Conservation (phyloP, 2,113 vertebrate species). For the Pygoscelis adeliae region DNA sequence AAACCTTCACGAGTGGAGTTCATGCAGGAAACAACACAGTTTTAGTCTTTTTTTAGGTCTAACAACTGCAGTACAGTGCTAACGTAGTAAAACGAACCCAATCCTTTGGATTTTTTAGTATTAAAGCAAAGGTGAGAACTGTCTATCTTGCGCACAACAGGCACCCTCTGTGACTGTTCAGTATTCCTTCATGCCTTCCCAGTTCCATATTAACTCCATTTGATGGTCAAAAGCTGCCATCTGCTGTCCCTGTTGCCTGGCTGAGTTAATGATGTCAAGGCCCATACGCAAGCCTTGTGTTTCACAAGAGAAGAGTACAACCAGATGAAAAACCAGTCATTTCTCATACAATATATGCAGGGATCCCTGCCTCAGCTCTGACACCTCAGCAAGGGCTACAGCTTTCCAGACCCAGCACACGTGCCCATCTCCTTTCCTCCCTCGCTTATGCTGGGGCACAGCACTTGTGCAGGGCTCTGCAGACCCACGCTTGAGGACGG, state of each 20-base stretch:
- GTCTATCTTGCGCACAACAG: background rate
- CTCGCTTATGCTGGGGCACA: background rate
- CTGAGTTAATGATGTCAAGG: background rate
- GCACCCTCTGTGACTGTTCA: background rate
- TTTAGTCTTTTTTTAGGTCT: background rate
- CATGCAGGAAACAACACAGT: background rate
- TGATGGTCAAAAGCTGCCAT: conserved; percentile 20
- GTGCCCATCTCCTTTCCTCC: background rate
- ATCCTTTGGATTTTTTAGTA: background rate
- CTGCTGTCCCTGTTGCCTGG: background rate
- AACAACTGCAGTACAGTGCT: background rate
- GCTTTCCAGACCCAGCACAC: background rate
- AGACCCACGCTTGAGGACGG: fast-evolving
- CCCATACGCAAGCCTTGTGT: background rate
- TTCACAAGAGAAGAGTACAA: background rate
- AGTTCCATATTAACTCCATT: background rate
- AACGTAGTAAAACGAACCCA: background rate
- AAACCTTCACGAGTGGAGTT: background rate
- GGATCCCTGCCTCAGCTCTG: background rate
- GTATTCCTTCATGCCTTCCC: background rate
- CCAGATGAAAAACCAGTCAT: background rate
- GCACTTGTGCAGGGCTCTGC: background rate
- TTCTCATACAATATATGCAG: background rate
- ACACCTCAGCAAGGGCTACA: background rate
- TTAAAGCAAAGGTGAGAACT: background rate